Percentiles rank a stretch among this genome's conserved stretches.
phyloP scores from a whole-genome alignment of 2,797 vertebrate species.

The Adelosebastes latens region DNA sequence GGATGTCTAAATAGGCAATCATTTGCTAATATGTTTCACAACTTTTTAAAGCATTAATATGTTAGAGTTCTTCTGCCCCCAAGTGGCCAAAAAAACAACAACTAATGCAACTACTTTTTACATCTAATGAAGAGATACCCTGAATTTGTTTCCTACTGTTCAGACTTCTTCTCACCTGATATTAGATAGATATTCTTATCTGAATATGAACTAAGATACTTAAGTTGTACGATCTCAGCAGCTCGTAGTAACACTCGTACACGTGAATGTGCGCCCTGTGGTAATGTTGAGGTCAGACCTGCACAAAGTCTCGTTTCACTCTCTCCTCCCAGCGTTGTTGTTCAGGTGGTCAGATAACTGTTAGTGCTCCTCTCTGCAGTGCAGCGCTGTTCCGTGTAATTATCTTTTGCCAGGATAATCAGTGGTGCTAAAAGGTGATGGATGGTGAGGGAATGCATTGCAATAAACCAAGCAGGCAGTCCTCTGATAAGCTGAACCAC shows the following conservation, averaged over 20 bases:
- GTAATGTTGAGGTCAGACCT: slow-evolving; percentile 40
- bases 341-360: slow-evolving; percentile 66
- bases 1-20: neutral
- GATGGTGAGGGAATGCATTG: slow-evolving; percentile 65
- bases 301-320: slow-evolving; percentile 30
- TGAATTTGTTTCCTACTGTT: neutral
- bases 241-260: neutral
- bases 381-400: slow-evolving; percentile 58
- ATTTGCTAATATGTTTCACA: neutral
- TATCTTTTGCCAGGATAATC: slow-evolving; percentile 72
- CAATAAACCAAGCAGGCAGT: slow-evolving; percentile 61
- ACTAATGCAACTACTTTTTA: neutral
- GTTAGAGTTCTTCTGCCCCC: neutral
- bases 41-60: neutral
- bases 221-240: neutral
- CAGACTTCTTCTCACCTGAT: neutral
- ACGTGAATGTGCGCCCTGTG: neutral
- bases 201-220: slow-evolving; percentile 5
- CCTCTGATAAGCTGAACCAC: slow-evolving; percentile 48
- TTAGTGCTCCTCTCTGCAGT: slow-evolving; percentile 41
- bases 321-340: slow-evolving; percentile 43
- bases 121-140: accelerated
- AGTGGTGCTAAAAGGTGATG: slow-evolving; percentile 75
- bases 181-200: neutral
- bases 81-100: neutral